Percentiles rank a stretch among this genome's conserved stretches.
phyloP scores from a whole-genome alignment of 2,113 vertebrate species.

The Mormyrus iriodes region DNA sequence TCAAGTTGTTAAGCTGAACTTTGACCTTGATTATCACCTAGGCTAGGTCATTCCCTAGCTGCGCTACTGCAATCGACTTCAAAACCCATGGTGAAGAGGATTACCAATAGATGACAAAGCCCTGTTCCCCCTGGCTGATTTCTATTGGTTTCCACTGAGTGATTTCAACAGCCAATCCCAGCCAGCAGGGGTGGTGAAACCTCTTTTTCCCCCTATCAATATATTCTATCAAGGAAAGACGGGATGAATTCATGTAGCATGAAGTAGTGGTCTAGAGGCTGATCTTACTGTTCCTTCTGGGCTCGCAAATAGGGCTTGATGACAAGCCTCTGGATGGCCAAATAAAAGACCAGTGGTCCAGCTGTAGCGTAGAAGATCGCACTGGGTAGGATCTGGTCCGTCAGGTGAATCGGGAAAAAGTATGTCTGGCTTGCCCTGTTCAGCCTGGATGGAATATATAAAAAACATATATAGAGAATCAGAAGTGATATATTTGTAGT shows the following conservation, averaged over 20 bases:
- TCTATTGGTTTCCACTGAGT: background rate
- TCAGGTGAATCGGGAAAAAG: constrained; percentile 92
- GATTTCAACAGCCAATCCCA: background rate
- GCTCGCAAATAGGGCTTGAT: constrained; percentile 88
- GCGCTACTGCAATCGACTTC: background rate
- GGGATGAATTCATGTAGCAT: background rate
- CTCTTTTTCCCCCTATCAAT: background rate
- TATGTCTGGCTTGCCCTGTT: constrained; percentile 97
- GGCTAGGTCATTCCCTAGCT: background rate
- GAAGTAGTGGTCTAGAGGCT: background rate
- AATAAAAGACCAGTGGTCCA: constrained; percentile 85
- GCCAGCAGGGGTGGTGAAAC: background rate
- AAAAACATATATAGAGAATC: background rate
- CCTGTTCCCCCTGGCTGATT: background rate
- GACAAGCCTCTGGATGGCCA: constrained; percentile 83
- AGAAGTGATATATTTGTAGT: background rate
- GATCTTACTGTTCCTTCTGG: constrained; percentile 89
- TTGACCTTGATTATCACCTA: background rate
- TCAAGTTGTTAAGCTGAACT: background rate
- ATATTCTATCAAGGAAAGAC: background rate
- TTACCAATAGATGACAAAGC: background rate
- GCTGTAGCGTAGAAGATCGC: constrained; percentile 94
- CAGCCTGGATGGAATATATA: constrained; percentile 56
- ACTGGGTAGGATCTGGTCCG: constrained; percentile 93
- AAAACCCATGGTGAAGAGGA: background rate